Conservation (phyloP, 2,888 invertebrate genomes). For the Cistogaster globosa region DNA sequence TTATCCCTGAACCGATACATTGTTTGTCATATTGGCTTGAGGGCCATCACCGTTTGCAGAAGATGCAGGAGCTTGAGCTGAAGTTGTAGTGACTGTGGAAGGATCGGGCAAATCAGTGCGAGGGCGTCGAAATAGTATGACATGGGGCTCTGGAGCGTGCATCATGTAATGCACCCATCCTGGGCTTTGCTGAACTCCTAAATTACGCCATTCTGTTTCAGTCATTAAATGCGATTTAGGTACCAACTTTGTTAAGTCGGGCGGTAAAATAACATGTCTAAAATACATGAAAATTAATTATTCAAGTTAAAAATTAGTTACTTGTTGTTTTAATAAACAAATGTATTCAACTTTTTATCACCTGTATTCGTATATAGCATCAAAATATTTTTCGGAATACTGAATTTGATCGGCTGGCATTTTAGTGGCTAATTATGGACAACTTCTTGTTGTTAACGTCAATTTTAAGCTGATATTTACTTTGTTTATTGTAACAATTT, state of each 20-base stretch:
- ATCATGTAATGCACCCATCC: constrained; percentile 89
- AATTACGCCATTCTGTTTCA: constrained; percentile 96
- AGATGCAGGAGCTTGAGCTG: constrained; percentile 24
- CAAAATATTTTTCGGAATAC: constrained; percentile 95
- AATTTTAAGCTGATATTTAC: not conserved
- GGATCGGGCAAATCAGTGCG: constrained; percentile 72
- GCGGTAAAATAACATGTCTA: constrained; percentile 95
- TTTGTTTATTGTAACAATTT: constrained; percentile 33
- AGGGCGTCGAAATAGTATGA: constrained; percentile 90
- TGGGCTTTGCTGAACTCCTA: constrained; percentile 97
- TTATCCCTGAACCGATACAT: constrained; percentile 72
- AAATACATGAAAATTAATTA: not conserved
- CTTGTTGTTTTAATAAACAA: constrained; percentile 30
- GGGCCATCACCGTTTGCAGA: constrained; percentile 25
- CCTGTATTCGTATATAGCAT: constrained; percentile 95
- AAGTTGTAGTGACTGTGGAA: not conserved
- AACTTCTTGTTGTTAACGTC: not conserved
- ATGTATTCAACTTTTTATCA: constrained; percentile 80
- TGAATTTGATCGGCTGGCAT: constrained; percentile 93
- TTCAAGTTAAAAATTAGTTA: not conserved
- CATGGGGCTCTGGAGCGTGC: constrained; percentile 95
- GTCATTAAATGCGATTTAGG: constrained; percentile 96
- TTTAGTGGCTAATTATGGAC: constrained; percentile 6
- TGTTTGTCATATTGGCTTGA: constrained; percentile 52
- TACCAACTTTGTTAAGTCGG: constrained; percentile 92